Evolutionary conservation across 2,888 invertebrate genomes (phyloP).

Genomic region (Aelia acuminata): DNA sequence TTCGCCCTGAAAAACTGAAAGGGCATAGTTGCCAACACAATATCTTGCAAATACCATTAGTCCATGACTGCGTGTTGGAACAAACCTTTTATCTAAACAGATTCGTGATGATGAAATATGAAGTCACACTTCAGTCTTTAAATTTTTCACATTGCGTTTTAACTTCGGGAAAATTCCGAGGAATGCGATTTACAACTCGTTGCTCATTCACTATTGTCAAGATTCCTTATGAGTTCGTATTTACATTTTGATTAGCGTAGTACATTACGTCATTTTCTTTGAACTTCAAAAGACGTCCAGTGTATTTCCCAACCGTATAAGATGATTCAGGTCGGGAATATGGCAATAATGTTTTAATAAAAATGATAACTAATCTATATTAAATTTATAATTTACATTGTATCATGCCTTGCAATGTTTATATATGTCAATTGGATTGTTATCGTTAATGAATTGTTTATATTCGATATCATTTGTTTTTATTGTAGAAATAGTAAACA

Average conservation of each 20-base stretch:
- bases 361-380: not conserved
- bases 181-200: not conserved
- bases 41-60: no score
- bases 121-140: not conserved
- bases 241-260: not conserved
- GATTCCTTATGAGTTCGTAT: not conserved
- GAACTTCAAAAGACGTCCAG: not conserved
- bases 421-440: not conserved
- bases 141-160: not conserved
- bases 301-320: not conserved
- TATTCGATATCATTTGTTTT: not conserved
- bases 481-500: not conserved
- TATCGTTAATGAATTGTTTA: not conserved
- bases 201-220: conserved; percentile 12
- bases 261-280: not conserved
- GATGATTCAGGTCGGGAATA: not conserved
- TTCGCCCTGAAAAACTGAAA: no score
- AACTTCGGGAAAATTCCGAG: not conserved
- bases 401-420: not conserved
- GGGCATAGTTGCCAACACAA: no score
- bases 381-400: not conserved
- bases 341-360: not conserved
- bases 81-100: not conserved
- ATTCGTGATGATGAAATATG: not conserved
- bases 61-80: no score